Base-by-base conservation (phyloP, 2,888 invertebrate species). In the Rotaria macrura region DNA sequence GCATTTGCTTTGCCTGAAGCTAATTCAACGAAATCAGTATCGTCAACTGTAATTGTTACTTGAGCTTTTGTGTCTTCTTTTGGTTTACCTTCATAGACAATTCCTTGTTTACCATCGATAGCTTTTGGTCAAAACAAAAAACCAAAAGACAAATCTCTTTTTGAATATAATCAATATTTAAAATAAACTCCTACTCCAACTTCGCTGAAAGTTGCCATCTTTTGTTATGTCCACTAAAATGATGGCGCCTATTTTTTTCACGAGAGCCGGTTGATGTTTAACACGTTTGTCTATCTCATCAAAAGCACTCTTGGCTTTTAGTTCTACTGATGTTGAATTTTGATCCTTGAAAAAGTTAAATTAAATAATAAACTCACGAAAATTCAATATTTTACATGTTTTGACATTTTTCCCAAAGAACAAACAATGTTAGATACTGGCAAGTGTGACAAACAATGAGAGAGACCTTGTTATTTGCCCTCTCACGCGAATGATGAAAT, bases 21-120 rank as follows among this genome's bases (percentile, higher is more conserved):
- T 89, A 97, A 92, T 85, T 94, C 94, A 87, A 96, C 92, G 92
- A 97, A 93, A 89, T 96, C 95, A 83, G 93, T 93, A 90, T 97
- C 97, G n/a, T 94, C 93, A 10, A 97, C 92, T 1, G 95, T 95
- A 88, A 97, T 91, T 4, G 95, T 95, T 72, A 95, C 95, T 89
- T 95, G 95, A 3, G 95, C 93, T 91, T 95, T 95, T n/a, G 87
- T 88, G n/a, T 89, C 93, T 88, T 93, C 93, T 87, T 91, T 91
- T 5, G 95, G 65, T 65, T 65, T 65, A 1, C 65, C 65, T 29
- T 65, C 65, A 65, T 65, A 65, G 12, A 65, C 2, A 17, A 20
- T 34, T 65, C 65, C 65, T 65, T 65, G 65, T 65, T 65, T 65
- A 34, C 65, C 65, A 65, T 65, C 65, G 12, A 65, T 65, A 65